A percentile compares a stretch with the other conserved stretches of the same genome.
Evolutionary conservation across 2,113 vertebrate genomes (phyloP).

Genomic region (Lycaon pictus): DNA sequence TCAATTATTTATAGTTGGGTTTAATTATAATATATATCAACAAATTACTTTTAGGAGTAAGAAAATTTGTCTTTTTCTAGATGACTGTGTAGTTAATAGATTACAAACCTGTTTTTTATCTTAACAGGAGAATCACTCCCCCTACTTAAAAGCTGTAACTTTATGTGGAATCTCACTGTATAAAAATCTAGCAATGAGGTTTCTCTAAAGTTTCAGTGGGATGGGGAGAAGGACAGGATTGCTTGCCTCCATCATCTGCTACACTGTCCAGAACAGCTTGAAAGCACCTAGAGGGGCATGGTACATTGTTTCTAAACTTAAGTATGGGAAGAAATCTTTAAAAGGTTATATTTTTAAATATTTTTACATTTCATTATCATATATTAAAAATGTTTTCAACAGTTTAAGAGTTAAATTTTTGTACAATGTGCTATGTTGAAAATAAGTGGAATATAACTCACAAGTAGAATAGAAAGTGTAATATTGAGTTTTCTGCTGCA

Average conservation of each 20-base stretch:
- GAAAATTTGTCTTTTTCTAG: background rate
- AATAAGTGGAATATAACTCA: background rate
- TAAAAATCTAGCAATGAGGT: background rate
- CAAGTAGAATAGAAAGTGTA: background rate
- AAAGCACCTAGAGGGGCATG: background rate
- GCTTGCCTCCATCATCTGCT: too few relatives aligned
- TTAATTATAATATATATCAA: background rate
- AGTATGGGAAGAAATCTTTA: background rate
- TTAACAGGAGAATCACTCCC: background rate
- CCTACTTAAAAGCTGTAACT: background rate
- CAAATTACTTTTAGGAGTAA: background rate
- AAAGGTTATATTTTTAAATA: background rate
- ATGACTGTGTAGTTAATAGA: background rate
- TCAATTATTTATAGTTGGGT: background rate
- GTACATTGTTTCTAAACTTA: background rate
- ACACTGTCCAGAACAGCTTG: background rate
- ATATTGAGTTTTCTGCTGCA: background rate
- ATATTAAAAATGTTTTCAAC: background rate
- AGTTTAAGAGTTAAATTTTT: background rate
- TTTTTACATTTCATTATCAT: background rate
- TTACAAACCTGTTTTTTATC: background rate
- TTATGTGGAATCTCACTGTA: background rate
- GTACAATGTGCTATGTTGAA: background rate
- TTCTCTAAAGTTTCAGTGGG: background rate
- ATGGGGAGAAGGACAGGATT: background rate